Conservation (phyloP, 2,797 vertebrate genomes). For the Lagorchestes hirsutus region DNA sequence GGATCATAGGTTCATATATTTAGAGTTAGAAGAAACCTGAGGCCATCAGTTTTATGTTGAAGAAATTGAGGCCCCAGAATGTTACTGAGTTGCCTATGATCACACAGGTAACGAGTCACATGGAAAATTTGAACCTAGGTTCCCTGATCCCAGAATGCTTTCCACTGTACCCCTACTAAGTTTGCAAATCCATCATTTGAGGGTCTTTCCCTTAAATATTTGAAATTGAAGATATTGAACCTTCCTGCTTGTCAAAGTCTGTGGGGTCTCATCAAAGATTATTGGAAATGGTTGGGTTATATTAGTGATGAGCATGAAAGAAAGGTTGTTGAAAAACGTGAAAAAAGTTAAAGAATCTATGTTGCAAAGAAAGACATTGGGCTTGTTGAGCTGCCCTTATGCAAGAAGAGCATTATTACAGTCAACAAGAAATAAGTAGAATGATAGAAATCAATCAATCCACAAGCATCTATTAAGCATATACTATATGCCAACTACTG, state of each 20-base stretch:
- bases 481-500: background rate
- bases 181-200: slow-evolving; percentile 2
- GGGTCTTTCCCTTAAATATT: background rate
- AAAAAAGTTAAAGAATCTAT: background rate
- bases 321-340: no score
- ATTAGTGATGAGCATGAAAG: slow-evolving; percentile 2
- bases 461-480: background rate
- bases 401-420: background rate
- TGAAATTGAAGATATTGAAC: background rate
- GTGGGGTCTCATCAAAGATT: background rate
- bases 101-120: background rate
- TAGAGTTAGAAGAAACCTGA: background rate
- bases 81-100: background rate
- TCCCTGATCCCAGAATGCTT: background rate
- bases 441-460: background rate
- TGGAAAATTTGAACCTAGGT: background rate
- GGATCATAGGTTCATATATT: background rate
- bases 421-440: background rate
- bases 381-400: background rate
- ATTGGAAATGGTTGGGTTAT: slow-evolving; percentile 11
- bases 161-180: background rate
- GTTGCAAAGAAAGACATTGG: background rate
- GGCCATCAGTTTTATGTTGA: background rate
- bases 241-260: background rate
- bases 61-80: background rate